Percentiles rank a stretch among this genome's conserved stretches.
phyloP scores from a whole-genome alignment of 2,888 invertebrate species.

The Lepidocyrtinus sp. region DNA sequence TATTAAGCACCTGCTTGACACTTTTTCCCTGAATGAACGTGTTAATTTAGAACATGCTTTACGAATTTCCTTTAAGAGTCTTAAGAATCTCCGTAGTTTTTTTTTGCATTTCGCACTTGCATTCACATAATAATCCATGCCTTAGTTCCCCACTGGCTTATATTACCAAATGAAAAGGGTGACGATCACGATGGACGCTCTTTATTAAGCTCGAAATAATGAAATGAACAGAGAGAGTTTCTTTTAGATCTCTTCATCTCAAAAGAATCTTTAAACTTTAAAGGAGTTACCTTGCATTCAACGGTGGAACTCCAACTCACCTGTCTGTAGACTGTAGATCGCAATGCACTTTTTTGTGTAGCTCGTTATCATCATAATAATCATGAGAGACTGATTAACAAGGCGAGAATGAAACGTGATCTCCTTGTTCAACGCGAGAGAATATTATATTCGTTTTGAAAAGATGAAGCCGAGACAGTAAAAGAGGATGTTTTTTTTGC shows the following conservation, averaged over 20 bases:
- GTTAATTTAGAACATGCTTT: conserved; percentile 39
- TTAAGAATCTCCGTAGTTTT: neutral
- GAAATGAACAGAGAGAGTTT: conserved; percentile 5
- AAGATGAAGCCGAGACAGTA: neutral
- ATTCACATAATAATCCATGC: neutral
- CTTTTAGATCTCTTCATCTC: neutral
- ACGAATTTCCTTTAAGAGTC: neutral
- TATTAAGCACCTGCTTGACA: conserved; percentile 57
- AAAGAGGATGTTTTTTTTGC: no score
- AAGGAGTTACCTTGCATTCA: no score
- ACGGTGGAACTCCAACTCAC: no score
- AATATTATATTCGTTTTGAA: neutral
- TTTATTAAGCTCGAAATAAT: no score
- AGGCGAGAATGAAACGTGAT: conserved; percentile 49
- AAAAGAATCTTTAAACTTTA: neutral
- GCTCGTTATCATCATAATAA: conserved; percentile 21
- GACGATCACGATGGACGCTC: neutral
- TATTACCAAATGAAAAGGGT: neutral
- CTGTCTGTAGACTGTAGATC: no score
- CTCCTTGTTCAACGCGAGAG: conserved; percentile 27
- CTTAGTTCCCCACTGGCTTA: conserved; percentile 18
- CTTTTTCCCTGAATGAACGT: conserved; percentile 41
- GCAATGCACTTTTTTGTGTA: conserved; percentile 20
- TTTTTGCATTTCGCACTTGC: neutral
- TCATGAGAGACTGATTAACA: conserved; percentile 49